Base-by-base conservation (phyloP, 2,888 invertebrate species). In the Apocheima hispidaria region DNA sequence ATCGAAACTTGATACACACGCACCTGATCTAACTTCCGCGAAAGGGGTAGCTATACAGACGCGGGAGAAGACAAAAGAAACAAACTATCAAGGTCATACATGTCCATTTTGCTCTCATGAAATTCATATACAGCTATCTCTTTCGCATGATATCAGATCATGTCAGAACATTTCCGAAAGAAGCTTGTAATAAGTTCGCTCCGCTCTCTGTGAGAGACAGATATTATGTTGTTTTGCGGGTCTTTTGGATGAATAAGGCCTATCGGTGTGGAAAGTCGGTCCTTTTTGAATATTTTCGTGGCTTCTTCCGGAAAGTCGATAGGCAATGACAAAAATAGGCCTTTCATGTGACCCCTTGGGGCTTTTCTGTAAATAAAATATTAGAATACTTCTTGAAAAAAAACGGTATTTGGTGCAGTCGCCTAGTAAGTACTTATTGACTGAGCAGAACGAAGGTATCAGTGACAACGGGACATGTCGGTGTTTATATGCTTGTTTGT, bases 181-280 rank as follows among this genome's bases (percentile, higher is more conserved):
- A 14, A 14, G n/a, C 4, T 6, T 26, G 7, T n/a, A 43, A 30
- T 14, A 28, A 2, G 16, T 16, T 16, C 12, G 44, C n/a, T 36
- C 12, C 23, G n/a, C 23, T 35, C 9, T 3, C 14, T 23, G n/a
- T 49, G 49, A 9, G 36, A 7, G 7, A 14, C 21, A 7, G 23
- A 10, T 49, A 43, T 38, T 3, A 40, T 4, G 26, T 16, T 41
- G 33, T 30, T 41, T 38, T 48, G 38, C 26, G 48, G 43, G 43
- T n/a, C 10, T 59, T 53, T 53, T 35, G 49, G 41, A 52, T 51
- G 44, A 44, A 51, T 52, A 23, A 51, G 20, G 35, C 41, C 35
- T 51, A 51, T 51, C 26, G 51, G 14, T 12, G 38, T 30, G 40
- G 51, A 51, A 51, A 51, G 28, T 30, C 40, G 18, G 40, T 43